Evolutionary conservation across 2,113 vertebrate species (phyloP), one percentile per base, ranked within the genome.

Genomic region (Epinephelus fuscoguttatus): DNA sequence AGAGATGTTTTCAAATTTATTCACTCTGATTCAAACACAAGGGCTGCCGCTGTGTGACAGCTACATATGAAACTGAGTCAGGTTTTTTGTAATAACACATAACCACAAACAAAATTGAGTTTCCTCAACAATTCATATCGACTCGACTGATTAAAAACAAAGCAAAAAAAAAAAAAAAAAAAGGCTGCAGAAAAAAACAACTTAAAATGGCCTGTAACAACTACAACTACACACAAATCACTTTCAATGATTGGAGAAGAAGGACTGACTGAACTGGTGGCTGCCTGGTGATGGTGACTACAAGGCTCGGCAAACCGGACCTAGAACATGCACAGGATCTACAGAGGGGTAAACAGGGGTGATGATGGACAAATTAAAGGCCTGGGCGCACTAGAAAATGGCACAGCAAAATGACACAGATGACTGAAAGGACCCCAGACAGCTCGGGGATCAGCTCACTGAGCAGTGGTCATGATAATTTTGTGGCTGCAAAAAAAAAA

Each of bases 1-100:
- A 79, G 17, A 49, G 13, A 49, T 19, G 42, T 45, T 45, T 45
- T 60, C 67, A 33, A 71, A 33, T 49, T 47, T 23, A 70, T 62
- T 42, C 4, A 62, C 13, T 30, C 45, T 1, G 18, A 56, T 37
- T 63, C 42, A 55, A 45, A 45, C 17, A 42, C n/a, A 52, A 8
- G 15, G 27, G 33, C 47, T 63, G 56, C 14, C 19, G 45, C 33
- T 23, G 30, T 25, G 59, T 45, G 47, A 17, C 42, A 42, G 8
- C 42, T 42, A 42, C 10, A 42, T 42, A 42, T 42, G 42, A 42
- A 42, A 42, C 11, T 42, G 42, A 42, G 42, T 42, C 42, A 42
- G 42, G 8, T 42, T 42, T 1, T 42, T 42, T 42, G 8, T 42
- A 42, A 42, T 42, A 42, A 11, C 42, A 42, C 42, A 52, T 19